Evolutionary conservation across 2,888 invertebrate genomes (phyloP), one percentile per base, ranked within the genome.

Genomic region (Ectropis crepuscularia): DNA sequence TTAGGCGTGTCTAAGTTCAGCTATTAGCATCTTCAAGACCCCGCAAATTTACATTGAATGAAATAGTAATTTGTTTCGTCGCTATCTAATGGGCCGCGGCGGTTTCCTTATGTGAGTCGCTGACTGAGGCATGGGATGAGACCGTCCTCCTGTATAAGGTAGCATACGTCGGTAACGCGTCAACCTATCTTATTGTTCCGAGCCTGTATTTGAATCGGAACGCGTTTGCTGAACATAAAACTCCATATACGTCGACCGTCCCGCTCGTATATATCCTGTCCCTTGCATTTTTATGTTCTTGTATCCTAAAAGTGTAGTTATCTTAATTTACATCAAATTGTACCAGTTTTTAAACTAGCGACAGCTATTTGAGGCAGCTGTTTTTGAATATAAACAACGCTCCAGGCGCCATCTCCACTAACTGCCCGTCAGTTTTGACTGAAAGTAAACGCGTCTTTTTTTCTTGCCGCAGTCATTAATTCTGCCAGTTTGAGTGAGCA

Each of bases 1-100:
- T 88, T 85, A 84, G 82, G 81, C 83, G 84, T 85, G 83, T 85
- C 86, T 84, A 82, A 87, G 86, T 84, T 85, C 81, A 83, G 75
- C 81, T 82, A 87, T 88, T 86, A 86, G 80, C 81, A 83, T 84
- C 74, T 75, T 74, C 76, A 74, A 78, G 77, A 80, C 82, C 81
- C 73, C 74, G 74, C 73, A 72, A 81, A 90, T 90, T 90, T 88
- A 88, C 89, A 90, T 91, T 89, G 87, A 91, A 91, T 90, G 89
- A 88, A 89, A 87, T 86, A 87, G 88, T 89, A 87, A 90, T 90
- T 90, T 88, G 88, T 85, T 86, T 76, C 78, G 78, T 83, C 78
- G 78, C 73, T 78, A 63, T 59, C 60, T 59, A 63, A 60, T 53
- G 76, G 79, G 77, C 75, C 73, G 74, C 71, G 76, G 78, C 73